Conservation (phyloP, 2,797 vertebrate species). For the Lepus townsendii region DNA sequence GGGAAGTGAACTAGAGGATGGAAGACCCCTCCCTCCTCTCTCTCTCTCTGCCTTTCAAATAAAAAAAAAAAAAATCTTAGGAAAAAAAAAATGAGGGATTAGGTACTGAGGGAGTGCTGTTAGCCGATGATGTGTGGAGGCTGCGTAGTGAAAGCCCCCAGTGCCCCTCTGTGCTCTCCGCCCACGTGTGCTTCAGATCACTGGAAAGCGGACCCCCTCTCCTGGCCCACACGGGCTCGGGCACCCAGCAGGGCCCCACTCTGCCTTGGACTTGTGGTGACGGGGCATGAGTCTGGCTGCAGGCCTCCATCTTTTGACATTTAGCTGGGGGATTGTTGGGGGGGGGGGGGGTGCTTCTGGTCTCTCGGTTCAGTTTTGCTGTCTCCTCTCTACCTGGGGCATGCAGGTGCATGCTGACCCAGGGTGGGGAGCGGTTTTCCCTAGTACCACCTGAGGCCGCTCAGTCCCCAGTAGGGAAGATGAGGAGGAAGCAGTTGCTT, state of each 20-base stretch:
- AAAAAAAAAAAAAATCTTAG: too few relatives aligned
- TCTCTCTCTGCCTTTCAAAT: too few relatives aligned
- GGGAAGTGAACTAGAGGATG: too few relatives aligned
- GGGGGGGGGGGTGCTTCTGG: not conserved
- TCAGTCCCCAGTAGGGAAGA: not conserved
- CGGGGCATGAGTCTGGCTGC: not conserved
- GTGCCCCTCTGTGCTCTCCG: not conserved
- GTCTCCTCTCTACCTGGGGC: too few relatives aligned
- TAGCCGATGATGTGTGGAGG: not conserved
- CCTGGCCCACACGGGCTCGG: too few relatives aligned
- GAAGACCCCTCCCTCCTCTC: too few relatives aligned
- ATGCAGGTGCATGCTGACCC: not conserved
- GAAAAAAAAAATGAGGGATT: too few relatives aligned
- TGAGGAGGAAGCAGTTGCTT: not conserved
- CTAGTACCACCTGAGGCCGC: not conserved
- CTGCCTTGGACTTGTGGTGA: not conserved
- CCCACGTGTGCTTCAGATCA: not conserved
- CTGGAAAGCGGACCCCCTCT: too few relatives aligned
- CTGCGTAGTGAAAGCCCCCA: not conserved
- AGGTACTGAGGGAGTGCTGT: not conserved
- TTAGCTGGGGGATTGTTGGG: not conserved
- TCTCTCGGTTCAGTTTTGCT: not conserved
- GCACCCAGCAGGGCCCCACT: too few relatives aligned
- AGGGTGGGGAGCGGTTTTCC: not conserved
- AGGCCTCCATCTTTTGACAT: not conserved